Conservation (phyloP, 2,888 invertebrate species). For the Hipparchia semele region DNA sequence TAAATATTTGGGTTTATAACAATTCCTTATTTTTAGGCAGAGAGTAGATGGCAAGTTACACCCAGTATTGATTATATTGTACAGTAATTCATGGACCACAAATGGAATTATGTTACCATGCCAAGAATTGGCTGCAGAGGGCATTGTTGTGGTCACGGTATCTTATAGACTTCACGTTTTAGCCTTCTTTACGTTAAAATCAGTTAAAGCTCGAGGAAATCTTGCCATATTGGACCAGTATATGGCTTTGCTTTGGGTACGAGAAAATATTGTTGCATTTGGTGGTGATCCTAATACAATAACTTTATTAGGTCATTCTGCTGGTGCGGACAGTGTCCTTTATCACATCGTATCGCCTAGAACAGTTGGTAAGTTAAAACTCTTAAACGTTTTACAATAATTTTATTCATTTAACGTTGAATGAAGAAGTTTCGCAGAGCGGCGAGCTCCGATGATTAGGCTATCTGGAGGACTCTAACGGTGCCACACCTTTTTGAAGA, state of each 20-base stretch:
- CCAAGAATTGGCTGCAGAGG: constrained; percentile 88
- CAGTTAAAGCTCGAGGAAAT: constrained; percentile 88
- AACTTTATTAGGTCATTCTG: constrained; percentile 93
- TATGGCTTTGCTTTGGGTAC: constrained; percentile 89
- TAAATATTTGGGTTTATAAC: constrained; percentile 10
- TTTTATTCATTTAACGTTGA: too few relatives aligned
- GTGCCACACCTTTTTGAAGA: too few relatives aligned
- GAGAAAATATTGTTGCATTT: constrained; percentile 89
- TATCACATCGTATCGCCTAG: constrained; percentile 87
- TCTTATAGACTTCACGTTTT: constrained; percentile 88
- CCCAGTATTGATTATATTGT: constrained; percentile 88
- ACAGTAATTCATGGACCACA: constrained; percentile 84
- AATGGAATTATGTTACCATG: constrained; percentile 83
- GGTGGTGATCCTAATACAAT: constrained; percentile 91
- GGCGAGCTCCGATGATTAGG: too few relatives aligned
- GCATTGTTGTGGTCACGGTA: constrained; percentile 86
- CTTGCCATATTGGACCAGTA: constrained; percentile 94
- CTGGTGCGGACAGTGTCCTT: constrained; percentile 88
- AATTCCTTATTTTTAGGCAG: constrained; percentile 62
- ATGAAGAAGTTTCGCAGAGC: too few relatives aligned
- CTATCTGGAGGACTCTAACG: too few relatives aligned
- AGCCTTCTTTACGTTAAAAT: constrained; percentile 85
- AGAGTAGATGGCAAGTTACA: constrained; percentile 78
- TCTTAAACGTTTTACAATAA: neutral
- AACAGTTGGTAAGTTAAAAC: constrained; percentile 77